Evolutionary conservation across 2,113 vertebrate species (phyloP), one percentile per base, ranked within the genome.

Genomic region (Cebidichthys violaceus): DNA sequence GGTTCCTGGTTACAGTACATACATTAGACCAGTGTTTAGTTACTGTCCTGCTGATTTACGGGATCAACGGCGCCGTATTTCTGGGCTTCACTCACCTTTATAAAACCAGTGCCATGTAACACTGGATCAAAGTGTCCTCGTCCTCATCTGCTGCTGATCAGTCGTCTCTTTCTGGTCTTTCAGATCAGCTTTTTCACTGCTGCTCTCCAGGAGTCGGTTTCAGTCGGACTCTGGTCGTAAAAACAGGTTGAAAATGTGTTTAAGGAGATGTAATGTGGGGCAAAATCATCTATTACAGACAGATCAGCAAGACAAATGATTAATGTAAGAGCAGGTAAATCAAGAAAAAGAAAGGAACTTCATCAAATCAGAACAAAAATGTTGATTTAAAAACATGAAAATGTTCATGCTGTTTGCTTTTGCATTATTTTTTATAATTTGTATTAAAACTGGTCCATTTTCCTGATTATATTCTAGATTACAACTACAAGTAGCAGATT

Each of bases 101-200:
- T 90, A 88, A 91, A 90, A 73, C 50, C 83, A 43, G 74, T 68
- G 74, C 75, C 76, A 79, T 77, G 85, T 37, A 27, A 74, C 70
- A 71, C 65, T 59, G 70, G 27, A 82, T 84, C 82, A 74, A 79
- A 81, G 76, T 67, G 79, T 84, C 85, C 70, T 60, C 70, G 39
- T 77, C 78, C 74, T 92, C 90, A 93, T 82, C 91, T 92, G 91
- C 75, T 80, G 75, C 80, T 88, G 83, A 92, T 93, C 89, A 91
- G 89, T 67, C 66, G 39, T 57, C 76, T 84, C 83, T 78, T 86
- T 84, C 76, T 79, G 85, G 33, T 33, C 31, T 70, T 82, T 82
- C 47, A 55, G 61, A 72, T 60, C 13, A 65, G 43, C 24, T 37
- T 64, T 91, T 90, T 89, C 39, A 91, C 85, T 78, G 78, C 61